Conservation (phyloP, 2,888 invertebrate species). For the Drosophila paramelanica region DNA sequence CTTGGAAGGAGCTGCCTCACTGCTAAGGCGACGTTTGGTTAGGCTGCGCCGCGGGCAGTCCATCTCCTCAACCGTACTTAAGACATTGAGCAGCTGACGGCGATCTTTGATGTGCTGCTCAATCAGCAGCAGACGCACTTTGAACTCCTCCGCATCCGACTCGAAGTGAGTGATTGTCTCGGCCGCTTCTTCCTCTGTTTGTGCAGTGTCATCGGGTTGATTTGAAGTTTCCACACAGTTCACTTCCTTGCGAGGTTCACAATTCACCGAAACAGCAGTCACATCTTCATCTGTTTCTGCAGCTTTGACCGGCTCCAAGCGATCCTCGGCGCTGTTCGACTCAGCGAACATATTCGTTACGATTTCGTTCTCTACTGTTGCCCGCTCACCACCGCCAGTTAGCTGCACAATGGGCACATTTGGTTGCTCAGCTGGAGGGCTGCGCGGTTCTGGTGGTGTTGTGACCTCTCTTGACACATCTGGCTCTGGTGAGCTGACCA, state of each 20-base stretch:
- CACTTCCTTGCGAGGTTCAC: background rate
- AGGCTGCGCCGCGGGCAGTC: slow-evolving; percentile 25
- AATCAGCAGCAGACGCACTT: slow-evolving; percentile 60
- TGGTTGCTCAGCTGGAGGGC: background rate
- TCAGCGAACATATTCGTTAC: background rate
- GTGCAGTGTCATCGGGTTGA: background rate
- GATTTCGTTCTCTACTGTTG: background rate
- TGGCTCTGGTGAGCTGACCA: background rate
- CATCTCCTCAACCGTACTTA: slow-evolving; percentile 33
- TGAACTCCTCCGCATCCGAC: slow-evolving; percentile 53
- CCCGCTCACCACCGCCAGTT: background rate
- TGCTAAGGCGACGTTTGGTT: slow-evolving; percentile 48
- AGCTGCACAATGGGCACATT: background rate
- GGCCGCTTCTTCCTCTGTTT: background rate
- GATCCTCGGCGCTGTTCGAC: background rate
- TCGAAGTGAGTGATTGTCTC: slow-evolving; percentile 72
- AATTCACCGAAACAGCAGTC: background rate
- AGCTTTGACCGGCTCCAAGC: background rate
- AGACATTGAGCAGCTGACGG: slow-evolving; percentile 55
- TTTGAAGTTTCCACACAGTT: background rate
- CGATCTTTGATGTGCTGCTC: slow-evolving; percentile 66
- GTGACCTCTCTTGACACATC: background rate
- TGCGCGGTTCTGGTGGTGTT: background rate
- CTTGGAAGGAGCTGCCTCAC: slow-evolving; percentile 34
- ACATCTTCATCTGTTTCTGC: background rate